phyloP scores from a whole-genome alignment of 2,797 vertebrate genomes.

The Gymnodraco acuticeps region DNA sequence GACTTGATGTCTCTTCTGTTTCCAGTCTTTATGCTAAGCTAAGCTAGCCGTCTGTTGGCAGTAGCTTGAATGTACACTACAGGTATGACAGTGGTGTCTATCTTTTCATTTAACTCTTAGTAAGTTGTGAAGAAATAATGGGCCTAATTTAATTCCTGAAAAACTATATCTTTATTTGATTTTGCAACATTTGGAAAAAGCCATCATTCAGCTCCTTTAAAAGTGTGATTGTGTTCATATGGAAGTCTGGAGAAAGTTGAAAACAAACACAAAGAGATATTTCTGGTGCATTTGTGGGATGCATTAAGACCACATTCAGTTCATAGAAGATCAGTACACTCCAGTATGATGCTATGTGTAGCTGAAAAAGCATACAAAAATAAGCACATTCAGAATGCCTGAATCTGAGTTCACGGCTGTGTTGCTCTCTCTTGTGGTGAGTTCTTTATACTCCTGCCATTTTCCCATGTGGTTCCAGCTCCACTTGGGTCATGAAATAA shows the following conservation, averaged over 20 bases:
- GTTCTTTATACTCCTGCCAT: constrained; percentile 31
- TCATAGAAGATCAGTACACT: constrained; percentile 37
- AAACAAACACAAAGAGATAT: not conserved
- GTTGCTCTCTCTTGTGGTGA: constrained; percentile 38
- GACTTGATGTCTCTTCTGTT: not conserved
- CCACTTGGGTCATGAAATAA: constrained; percentile 56
- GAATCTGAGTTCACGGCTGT: constrained; percentile 45
- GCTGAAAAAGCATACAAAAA: constrained; percentile 56
- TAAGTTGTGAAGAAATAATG: not conserved
- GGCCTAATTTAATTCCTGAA: not conserved
- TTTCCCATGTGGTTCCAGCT: constrained; percentile 48
- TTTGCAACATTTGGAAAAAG: not conserved
- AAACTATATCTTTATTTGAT: not conserved
- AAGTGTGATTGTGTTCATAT: not conserved
- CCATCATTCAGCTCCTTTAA: not conserved
- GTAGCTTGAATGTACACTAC: not conserved
- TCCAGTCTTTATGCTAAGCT: not conserved
- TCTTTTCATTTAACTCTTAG: not conserved
- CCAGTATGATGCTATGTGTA: constrained; percentile 29
- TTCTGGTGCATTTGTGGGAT: constrained; percentile 6
- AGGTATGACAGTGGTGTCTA: not conserved
- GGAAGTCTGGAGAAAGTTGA: not conserved
- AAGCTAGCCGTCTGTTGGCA: not conserved
- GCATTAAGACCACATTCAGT: constrained; percentile 12
- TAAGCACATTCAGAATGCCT: constrained; percentile 49